These are phyloP conservation scores for Melikaiella ostensackeni DNA, from an alignment of 2,888 invertebrate genomes.

Conservation along the genomic window DNA sequence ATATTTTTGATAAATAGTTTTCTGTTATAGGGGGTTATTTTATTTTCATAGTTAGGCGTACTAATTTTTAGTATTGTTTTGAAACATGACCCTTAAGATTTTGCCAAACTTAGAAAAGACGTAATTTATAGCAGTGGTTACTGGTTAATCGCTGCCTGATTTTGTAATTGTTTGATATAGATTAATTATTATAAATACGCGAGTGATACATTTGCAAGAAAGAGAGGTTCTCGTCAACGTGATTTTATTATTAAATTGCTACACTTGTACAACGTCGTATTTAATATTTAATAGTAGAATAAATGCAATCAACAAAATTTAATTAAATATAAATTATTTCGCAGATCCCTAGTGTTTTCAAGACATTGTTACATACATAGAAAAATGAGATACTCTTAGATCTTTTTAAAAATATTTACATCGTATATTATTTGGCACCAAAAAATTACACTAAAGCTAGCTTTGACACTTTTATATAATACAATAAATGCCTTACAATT, in stretches of 20 bases:
- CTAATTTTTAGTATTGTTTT: background rate
- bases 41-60: background rate
- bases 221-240: slow-evolving; percentile 2
- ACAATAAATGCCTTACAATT: too few relatives aligned
- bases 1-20: background rate
- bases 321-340: slow-evolving; percentile 44
- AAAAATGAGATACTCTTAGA: slow-evolving; percentile 30
- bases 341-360: background rate
- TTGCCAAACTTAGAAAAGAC: slow-evolving; percentile 6
- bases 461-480: background rate
- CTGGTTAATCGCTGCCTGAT: background rate
- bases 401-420: slow-evolving; percentile 42
- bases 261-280: slow-evolving; percentile 23
- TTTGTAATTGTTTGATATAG: background rate
- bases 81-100: background rate
- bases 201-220: background rate
- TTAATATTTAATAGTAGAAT: slow-evolving; percentile 27
- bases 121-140: background rate
- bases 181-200: background rate
- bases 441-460: slow-evolving; percentile 1
- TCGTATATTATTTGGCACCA: slow-evolving; percentile 33
- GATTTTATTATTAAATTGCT: slow-evolving; percentile 37
- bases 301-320: slow-evolving; percentile 17
- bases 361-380: slow-evolving; percentile 30
- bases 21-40: background rate